A percentile compares a stretch with the other conserved stretches of the same genome.
Evolutionary conservation across 2,113 vertebrate genomes (phyloP).

Genomic region (Reinhardtius hippoglossoides): DNA sequence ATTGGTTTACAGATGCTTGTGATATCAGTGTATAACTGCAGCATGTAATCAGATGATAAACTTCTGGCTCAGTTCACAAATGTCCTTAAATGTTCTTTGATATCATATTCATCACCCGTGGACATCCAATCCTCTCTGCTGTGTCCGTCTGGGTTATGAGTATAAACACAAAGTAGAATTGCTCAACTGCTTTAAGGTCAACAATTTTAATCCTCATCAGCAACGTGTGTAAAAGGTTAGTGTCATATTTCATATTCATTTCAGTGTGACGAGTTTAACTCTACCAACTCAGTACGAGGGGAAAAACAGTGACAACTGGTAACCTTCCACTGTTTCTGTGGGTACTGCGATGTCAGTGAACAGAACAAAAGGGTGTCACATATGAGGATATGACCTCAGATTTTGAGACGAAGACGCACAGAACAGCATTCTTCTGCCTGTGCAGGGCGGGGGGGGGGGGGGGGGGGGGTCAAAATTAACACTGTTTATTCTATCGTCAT

Average conservation of each 20-base stretch:
- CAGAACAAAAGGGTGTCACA: constrained; percentile 58
- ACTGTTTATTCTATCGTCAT: not conserved
- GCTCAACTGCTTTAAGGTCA: not conserved
- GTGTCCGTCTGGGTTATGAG: not conserved
- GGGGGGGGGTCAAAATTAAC: not conserved
- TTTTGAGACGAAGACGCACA: constrained; percentile 44
- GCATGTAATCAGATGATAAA: not conserved
- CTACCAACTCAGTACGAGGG: constrained; percentile 4
- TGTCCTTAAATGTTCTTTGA: not conserved
- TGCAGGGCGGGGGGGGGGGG: not conserved
- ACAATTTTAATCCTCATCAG: not conserved
- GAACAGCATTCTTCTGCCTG: constrained; percentile 38
- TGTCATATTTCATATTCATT: not conserved
- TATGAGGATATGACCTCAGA: constrained; percentile 64
- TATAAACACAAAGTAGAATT: not conserved
- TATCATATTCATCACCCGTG: not conserved
- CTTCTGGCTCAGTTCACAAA: not conserved
- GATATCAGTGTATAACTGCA: not conserved
- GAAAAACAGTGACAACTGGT: not conserved
- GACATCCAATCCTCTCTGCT: not conserved
- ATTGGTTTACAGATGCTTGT: too few species aligned
- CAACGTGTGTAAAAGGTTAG: not conserved
- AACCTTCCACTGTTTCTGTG: constrained; percentile 8
- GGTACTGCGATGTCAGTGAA: constrained; percentile 23
- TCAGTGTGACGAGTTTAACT: not conserved